Percentiles rank a stretch among this genome's conserved stretches.
Evolutionary conservation across 92 coral and sea anemone species (phyloP).

Genomic region (Umimayanthus kanabou): DNA sequence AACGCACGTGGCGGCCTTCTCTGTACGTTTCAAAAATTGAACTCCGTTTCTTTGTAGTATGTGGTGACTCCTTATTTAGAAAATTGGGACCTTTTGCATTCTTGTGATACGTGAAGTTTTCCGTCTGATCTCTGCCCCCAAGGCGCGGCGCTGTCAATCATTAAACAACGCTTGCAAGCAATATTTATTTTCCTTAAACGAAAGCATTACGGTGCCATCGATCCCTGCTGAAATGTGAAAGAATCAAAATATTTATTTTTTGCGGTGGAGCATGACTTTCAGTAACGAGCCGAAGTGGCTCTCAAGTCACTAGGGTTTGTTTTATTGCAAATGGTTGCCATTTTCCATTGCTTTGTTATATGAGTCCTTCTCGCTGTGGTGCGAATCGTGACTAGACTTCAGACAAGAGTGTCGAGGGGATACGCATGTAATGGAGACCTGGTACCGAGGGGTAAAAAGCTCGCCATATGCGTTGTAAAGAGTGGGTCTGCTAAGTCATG

Average conservation of each 20-base stretch:
- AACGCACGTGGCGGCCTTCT: not conserved
- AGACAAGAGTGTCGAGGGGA: constrained; percentile 21
- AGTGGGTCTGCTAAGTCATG: constrained; percentile 27
- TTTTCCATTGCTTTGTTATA: constrained; percentile 10
- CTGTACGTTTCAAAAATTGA: not conserved
- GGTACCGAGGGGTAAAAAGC: constrained; percentile 42
- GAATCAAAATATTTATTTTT: constrained; percentile 29
- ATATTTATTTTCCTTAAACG: not conserved
- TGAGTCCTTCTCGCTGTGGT: not conserved
- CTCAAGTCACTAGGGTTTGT: constrained; percentile 12
- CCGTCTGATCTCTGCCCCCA: constrained; percentile 18
- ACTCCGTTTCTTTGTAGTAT: not conserved
- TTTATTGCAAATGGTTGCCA: not conserved
- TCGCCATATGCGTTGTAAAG: constrained; percentile 30
- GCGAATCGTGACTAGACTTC: constrained; percentile 4
- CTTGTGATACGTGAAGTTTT: constrained; percentile 20
- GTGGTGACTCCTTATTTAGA: constrained; percentile 12
- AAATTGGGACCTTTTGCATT: constrained; percentile 30
- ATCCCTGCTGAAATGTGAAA: constrained; percentile 32
- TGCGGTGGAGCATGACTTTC: constrained; percentile 39
- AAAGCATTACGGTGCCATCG: not conserved
- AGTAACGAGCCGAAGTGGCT: constrained; percentile 19
- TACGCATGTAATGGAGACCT: constrained; percentile 34
- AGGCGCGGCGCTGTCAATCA: not conserved
- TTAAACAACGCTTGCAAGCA: constrained; percentile 9